Evolutionary conservation across 1,140 invertebrate genomes (phyloP).

Genomic region (Platyscapa corneri): DNA sequence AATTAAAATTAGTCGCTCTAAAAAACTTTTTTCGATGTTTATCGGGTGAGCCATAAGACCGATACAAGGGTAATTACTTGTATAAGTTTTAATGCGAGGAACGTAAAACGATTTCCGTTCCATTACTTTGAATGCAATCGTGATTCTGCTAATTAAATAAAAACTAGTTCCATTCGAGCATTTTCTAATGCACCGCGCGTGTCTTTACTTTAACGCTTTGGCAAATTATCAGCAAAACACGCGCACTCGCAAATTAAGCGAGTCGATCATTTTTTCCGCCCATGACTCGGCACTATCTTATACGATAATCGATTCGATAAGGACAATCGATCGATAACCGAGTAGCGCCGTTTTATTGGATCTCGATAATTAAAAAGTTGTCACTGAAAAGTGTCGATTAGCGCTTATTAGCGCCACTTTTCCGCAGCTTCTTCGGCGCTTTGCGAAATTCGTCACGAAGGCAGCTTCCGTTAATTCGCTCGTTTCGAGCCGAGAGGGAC

Average conservation of each 20-base stretch:
- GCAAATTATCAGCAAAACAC: not conserved
- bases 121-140: not conserved
- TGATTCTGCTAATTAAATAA: not conserved
- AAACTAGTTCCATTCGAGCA: not conserved
- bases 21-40: not conserved
- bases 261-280: not conserved
- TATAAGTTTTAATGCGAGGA: not conserved
- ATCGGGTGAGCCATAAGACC: not conserved
- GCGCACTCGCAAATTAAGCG: not conserved
- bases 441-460: not conserved
- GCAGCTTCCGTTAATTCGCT: not conserved
- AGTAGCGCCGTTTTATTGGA: not conserved
- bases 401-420: not conserved
- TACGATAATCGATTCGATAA: conserved; percentile 6
- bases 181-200: not conserved
- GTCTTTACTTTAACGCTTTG: not conserved
- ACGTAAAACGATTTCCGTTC: no score
- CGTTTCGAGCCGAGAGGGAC: not conserved
- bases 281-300: not conserved
- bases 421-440: not conserved
- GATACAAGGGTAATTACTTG: not conserved
- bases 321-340: not conserved
- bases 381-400: not conserved
- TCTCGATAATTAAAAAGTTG: not conserved
- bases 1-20: not conserved